Evolutionary conservation across 2,797 vertebrate species (phyloP), one percentile per base, ranked within the genome.

Genomic region (Apogon talboti): DNA sequence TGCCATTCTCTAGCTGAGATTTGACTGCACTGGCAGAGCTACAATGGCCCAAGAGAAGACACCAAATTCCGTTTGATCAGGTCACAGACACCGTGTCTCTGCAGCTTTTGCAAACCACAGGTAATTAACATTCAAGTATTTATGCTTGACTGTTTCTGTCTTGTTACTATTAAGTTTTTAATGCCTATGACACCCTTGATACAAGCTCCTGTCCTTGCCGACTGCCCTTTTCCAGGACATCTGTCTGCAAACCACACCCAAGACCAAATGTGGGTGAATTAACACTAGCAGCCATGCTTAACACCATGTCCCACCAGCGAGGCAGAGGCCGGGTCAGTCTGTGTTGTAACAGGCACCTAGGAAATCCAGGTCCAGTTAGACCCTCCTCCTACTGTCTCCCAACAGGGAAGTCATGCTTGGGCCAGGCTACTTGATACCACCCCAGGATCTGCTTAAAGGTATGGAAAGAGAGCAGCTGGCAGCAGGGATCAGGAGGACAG

Each of bases 401-500:
- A 76, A 79, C 73, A 82, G 78, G 30, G 71, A 67, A 64, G 78
- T 63, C 63, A 44, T 45, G 58, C 63, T 47, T 49, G 67, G 56
- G 71, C 48, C 61, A 53, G 60, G 90, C 83, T 76, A 92, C 86
- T 83, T 71, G 89, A 93, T 79, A 89, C 82, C 62, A 67, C 33
- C 68, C 80, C 65, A 77, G 86, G 84, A 87, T 87, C 83, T 75
- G 78, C 79, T 85, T 74, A 53, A 85, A 58, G 66, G 71, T 81
- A 76, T 87, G 76, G 71, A 67, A 84, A 78, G 75, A 89, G 16
- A 83, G 84, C 88, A 88, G 90, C 88, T 92, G 89, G 85, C 82
- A 73, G 83, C 49, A 42, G 50, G 72, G 83, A 88, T 92, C 87
- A 93, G 78, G 55, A 70, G 62, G 71, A 82, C 81, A 83, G 69